These are phyloP conservation scores for Eremophila alpestris DNA, from an alignment of 2,797 vertebrate species.

Conservation along the genomic window DNA sequence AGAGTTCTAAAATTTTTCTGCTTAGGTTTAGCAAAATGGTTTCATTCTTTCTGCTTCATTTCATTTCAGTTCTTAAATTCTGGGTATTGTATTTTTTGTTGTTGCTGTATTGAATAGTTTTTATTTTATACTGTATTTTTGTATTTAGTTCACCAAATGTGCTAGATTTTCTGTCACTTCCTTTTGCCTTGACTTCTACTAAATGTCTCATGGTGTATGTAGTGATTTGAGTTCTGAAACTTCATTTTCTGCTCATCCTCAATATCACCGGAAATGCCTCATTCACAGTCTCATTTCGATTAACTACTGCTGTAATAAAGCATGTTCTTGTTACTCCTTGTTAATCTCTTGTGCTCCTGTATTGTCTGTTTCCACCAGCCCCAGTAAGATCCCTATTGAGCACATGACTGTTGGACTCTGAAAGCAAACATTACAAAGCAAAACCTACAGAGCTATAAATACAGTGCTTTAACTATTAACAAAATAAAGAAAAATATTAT, in stretches of 20 bases:
- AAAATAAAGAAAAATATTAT: background rate
- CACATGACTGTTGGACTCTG: background rate
- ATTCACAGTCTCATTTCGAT: background rate
- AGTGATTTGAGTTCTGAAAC: background rate
- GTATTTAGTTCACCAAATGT: background rate
- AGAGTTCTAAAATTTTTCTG: background rate
- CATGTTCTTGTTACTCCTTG: background rate
- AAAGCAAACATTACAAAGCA: background rate
- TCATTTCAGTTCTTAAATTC: background rate
- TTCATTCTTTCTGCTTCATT: background rate
- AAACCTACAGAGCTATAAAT: background rate
- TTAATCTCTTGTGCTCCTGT: background rate
- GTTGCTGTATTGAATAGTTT: too few relatives aligned
- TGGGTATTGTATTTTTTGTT: too few relatives aligned
- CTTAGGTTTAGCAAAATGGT: background rate
- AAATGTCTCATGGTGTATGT: background rate
- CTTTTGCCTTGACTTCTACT: background rate
- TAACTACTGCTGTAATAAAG: background rate
- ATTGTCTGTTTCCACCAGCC: background rate
- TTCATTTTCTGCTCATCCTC: background rate
- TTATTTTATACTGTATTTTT: background rate
- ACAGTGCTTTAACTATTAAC: background rate
- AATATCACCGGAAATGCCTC: background rate
- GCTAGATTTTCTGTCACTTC: background rate
- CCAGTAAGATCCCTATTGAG: background rate